These are phyloP conservation scores for Turdus rufiventris DNA, from an alignment of 2,113 vertebrate species.

Conservation along the genomic window DNA sequence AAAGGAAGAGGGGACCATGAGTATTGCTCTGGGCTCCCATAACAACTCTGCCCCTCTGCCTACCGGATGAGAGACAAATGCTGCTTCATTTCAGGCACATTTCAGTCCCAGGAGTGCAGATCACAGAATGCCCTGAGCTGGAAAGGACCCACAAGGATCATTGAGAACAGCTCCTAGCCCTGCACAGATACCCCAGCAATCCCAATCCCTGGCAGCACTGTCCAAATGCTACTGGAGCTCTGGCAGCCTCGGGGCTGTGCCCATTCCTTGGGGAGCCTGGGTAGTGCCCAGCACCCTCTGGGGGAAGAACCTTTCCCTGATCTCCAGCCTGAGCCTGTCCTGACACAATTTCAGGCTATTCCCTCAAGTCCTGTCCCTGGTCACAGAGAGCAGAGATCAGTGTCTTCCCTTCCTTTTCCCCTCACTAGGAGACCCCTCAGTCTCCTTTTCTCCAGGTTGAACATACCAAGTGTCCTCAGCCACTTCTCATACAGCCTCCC, in stretches of 20 bases:
- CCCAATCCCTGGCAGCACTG: neutral
- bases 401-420: neutral
- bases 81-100: neutral
- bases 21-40: neutral
- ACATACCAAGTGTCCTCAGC: neutral
- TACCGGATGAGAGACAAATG: neutral
- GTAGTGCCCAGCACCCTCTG: neutral
- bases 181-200: rapidly evolving
- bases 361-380: neutral
- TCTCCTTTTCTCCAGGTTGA: neutral
- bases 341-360: neutral
- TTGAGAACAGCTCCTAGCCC: rapidly evolving
- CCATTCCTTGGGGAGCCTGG: neutral
- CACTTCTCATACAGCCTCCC: neutral
- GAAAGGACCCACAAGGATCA: neutral
- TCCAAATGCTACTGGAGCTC: neutral
- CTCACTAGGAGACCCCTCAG: neutral
- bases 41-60: neutral
- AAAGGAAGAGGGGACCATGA: neutral
- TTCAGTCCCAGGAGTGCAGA: neutral
- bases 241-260: neutral
- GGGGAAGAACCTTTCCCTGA: neutral
- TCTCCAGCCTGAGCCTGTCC: neutral
- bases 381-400: neutral
- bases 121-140: neutral